phyloP scores from a whole-genome alignment of 2,888 invertebrate genomes.

The Andrena flavipes region DNA sequence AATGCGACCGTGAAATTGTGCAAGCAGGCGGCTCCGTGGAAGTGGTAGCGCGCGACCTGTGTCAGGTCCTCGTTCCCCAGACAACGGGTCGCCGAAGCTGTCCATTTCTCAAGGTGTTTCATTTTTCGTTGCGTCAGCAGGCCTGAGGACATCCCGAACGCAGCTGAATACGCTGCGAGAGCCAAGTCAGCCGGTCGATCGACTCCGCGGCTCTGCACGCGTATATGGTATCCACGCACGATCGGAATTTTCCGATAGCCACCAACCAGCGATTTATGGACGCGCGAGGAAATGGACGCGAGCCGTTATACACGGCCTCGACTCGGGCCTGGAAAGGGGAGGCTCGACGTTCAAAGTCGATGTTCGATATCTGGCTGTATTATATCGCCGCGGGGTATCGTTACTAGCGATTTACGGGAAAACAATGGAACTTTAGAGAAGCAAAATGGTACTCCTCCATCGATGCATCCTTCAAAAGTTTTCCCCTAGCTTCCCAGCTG shows the following conservation, averaged over 20 bases:
- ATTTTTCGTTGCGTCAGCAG: slow-evolving; percentile 46
- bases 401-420: slow-evolving; percentile 65
- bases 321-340: slow-evolving; percentile 39
- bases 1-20: slow-evolving; percentile 1
- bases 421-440: slow-evolving; percentile 72
- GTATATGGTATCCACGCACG: slow-evolving; percentile 76
- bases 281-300: slow-evolving; percentile 65
- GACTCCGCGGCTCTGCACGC: slow-evolving; percentile 43
- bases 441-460: slow-evolving; percentile 32
- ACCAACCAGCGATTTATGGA: slow-evolving; percentile 73
- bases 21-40: background rate
- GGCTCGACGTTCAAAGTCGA: slow-evolving; percentile 64
- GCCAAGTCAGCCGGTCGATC: slow-evolving; percentile 36
- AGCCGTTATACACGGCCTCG: slow-evolving; percentile 57
- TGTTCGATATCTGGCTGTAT: slow-evolving; percentile 71
- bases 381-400: slow-evolving; percentile 69
- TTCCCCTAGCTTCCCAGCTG: background rate
- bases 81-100: background rate
- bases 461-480: background rate
- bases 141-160: slow-evolving; percentile 47
- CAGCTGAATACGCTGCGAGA: slow-evolving; percentile 29
- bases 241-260: slow-evolving; percentile 81
- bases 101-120: slow-evolving; percentile 28
- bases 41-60: background rate
- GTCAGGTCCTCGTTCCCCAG: background rate